These are phyloP conservation scores for Charadrius vociferus DNA, from an alignment of 2,113 vertebrate species.

Conservation along the genomic window DNA sequence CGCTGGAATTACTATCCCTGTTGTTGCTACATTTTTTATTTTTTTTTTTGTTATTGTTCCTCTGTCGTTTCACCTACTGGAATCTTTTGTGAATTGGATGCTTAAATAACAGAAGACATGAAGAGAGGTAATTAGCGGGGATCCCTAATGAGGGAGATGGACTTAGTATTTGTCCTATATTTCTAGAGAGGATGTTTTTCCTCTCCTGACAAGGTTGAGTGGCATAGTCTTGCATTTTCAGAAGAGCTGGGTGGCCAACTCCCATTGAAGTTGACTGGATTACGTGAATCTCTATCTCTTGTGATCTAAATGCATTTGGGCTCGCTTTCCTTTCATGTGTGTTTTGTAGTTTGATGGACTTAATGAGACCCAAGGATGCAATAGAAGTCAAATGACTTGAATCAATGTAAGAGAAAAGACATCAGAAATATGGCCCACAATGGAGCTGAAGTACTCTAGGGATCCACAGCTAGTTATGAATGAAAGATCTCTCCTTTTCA, in stretches of 20 bases:
- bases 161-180: too few species aligned
- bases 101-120: neutral
- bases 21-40: too few species aligned
- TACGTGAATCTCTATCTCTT: fast-evolving
- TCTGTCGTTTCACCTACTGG: neutral
- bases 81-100: neutral
- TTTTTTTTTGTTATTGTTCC: neutral
- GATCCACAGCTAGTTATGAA: neutral
- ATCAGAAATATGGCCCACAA: neutral
- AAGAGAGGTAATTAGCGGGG: neutral
- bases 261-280: neutral
- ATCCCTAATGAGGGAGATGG: neutral
- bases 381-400: neutral
- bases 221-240: neutral
- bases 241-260: neutral
- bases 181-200: too few species aligned
- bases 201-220: too few species aligned
- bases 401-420: neutral
- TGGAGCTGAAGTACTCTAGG: neutral
- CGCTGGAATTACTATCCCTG: neutral
- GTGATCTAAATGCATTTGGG: neutral
- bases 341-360: neutral
- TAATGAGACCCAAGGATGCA: neutral
- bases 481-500: neutral
- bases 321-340: neutral